Base-by-base conservation (phyloP, 2,888 invertebrate genomes). In the Limnephilus lunatus region DNA sequence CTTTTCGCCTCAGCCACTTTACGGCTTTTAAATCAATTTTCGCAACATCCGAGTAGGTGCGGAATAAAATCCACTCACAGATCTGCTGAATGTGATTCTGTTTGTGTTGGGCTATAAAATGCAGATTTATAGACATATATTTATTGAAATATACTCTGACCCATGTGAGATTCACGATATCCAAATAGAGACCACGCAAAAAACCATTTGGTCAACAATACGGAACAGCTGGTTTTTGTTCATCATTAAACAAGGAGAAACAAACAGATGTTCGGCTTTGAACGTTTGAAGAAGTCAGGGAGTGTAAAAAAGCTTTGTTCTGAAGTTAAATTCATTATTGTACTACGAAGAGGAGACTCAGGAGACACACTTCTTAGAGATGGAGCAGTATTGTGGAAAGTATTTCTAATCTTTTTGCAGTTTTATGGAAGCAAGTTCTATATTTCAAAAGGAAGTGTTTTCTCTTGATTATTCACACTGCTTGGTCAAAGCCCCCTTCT, bases 21-120 rank as follows among this genome's bases (percentile, higher is more conserved):
- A 83, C 35, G 14, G 3, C 35, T 32, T 83, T 83, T 83, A 35
- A 25, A 83, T 83, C 19, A 83, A 83, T 83, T 83, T 83, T 83
- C 32, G 83, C 83, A 32, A 35, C 9, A 9, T 25, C n/a, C 68
- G 25, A 32, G 35, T 83, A 83, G 83, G 83, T 83, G 35, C 83
- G 35, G 35, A 83, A 83, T 32, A 19, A 83, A 15, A 83, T 19
- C 39, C 83, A 32, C 25, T 31, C 19, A n/a, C 35, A 83, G 35
- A 83, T 83, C 25, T 83, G 35, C 39, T 35, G 83, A 39, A 83
- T 32, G 11, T 7, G 35, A 25, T 35, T 19, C 25, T 83, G 15
- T 35, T 83, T 83, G 32, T 39, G 15, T 35, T 83, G 35, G 7
- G 83, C 32, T 35, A 32, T 83, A 32, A 83, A 35, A 83, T 83